A percentile compares a stretch with the other conserved stretches of the same genome.
Conservation (phyloP, 2,113 vertebrate species). For the Calcarius ornatus region DNA sequence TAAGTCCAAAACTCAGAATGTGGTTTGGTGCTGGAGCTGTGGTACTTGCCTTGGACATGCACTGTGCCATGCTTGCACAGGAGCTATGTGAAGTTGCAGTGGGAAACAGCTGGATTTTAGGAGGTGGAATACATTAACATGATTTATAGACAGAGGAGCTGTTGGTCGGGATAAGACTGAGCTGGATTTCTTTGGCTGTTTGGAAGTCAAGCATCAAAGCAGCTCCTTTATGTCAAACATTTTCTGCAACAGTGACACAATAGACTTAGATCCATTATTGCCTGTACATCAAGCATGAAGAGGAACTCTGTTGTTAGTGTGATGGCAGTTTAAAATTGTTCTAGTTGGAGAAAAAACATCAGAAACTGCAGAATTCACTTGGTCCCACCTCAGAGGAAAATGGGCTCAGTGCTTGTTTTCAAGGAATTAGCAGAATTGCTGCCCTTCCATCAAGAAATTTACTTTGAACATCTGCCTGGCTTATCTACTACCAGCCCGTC, state of each 20-base stretch:
- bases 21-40: background rate
- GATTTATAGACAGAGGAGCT: background rate
- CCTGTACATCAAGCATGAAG: background rate
- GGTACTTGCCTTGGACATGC: background rate
- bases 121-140: background rate
- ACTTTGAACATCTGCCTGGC: background rate
- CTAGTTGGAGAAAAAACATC: background rate
- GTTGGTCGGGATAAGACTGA: background rate
- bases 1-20: background rate
- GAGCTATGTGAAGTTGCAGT: background rate
- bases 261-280: background rate
- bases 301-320: background rate
- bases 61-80: background rate
- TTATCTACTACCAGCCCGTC: background rate
- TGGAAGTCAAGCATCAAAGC: background rate
- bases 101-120: background rate
- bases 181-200: background rate
- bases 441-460: background rate
- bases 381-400: background rate
- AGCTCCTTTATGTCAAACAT: background rate
- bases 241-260: background rate
- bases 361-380: background rate
- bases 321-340: background rate
- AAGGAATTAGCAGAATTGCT: background rate
- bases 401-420: background rate